Evolutionary conservation across 2,113 vertebrate genomes (phyloP), one percentile per base, ranked within the genome.

Genomic region (Takifugu bimaculatus): DNA sequence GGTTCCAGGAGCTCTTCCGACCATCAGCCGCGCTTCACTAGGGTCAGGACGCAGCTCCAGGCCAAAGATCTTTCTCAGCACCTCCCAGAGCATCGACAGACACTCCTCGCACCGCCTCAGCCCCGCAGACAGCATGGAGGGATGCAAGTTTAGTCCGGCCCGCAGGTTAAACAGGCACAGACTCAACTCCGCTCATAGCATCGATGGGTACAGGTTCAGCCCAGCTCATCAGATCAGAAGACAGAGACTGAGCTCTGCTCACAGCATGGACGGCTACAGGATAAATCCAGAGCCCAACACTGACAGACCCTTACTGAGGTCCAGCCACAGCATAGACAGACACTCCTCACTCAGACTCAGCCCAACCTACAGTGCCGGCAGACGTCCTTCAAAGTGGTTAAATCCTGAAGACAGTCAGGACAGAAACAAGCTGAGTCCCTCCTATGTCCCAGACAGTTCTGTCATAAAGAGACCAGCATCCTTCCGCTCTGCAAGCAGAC

Each of bases 1-100:
- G 65, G 90, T 93, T 26, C 93, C 93, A 0, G 13, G 78, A 0
- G 89, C 91, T 26, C 62, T 87, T 35, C 87, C 91, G 4, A 15
- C 27, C 54, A 65, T 85, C 70, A 87, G 85, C 80, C 88, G 78
- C 4, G 80, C 69, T 0, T 86, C 88, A 0, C 85, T 91, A 50
- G 68, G 63, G n/a, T 79, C 42, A 0, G 85, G 87, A 2, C 84
- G 83, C 64, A 80, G 74, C 84, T 64, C 54, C 0, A 69, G 84
- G 68, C 87, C 87, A 1, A 67, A 80, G 60, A 89, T 89, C 68
- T 77, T 60, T 77, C 81, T 86, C 60, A 87, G 71, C 81, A 56
- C 69, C 60, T 32, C 70, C 25, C 83, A 81, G 70, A 88, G 76
- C 72, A 48, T 73, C 6, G 86, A 88, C 74, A 72, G 75, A 43